phyloP scores from a whole-genome alignment of 2,113 vertebrate species.

The Aphyosemion australe region DNA sequence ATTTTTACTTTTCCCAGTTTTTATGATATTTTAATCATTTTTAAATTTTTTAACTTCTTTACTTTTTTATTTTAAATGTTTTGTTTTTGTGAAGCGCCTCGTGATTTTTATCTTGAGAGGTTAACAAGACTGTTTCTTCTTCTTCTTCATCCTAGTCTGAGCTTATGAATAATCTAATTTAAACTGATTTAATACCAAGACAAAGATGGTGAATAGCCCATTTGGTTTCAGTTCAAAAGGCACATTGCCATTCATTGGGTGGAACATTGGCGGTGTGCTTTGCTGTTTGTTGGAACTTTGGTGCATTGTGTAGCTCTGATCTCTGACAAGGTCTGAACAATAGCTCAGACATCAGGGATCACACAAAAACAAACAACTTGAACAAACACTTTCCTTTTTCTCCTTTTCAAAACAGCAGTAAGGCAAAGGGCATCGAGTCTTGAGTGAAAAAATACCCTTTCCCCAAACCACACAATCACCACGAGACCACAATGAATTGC shows the following conservation, averaged over 20 bases:
- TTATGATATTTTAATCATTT: too few relatives aligned
- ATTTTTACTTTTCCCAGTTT: too few relatives aligned
- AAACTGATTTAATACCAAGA: neutral
- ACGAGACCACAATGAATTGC: neutral
- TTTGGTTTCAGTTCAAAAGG: constrained; percentile 1
- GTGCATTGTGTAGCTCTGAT: neutral
- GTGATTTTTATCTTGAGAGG: too few relatives aligned
- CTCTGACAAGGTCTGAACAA: neutral
- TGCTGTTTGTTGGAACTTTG: neutral
- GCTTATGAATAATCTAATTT: neutral
- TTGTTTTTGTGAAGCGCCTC: too few relatives aligned
- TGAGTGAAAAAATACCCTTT: neutral
- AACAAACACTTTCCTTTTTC: neutral
- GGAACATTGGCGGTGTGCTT: neutral
- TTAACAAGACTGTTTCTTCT: too few relatives aligned
- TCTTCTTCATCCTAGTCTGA: neutral
- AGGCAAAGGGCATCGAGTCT: neutral
- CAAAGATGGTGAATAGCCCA: constrained; percentile 12
- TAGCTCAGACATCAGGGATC: neutral
- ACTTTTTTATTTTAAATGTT: too few relatives aligned
- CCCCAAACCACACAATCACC: neutral
- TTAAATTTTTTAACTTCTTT: too few relatives aligned
- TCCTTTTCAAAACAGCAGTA: too few relatives aligned
- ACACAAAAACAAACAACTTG: constrained; percentile 8
- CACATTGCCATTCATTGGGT: neutral